phyloP scores from a whole-genome alignment of 2,113 vertebrate species.

The Tretioscincus oriximinensis region DNA sequence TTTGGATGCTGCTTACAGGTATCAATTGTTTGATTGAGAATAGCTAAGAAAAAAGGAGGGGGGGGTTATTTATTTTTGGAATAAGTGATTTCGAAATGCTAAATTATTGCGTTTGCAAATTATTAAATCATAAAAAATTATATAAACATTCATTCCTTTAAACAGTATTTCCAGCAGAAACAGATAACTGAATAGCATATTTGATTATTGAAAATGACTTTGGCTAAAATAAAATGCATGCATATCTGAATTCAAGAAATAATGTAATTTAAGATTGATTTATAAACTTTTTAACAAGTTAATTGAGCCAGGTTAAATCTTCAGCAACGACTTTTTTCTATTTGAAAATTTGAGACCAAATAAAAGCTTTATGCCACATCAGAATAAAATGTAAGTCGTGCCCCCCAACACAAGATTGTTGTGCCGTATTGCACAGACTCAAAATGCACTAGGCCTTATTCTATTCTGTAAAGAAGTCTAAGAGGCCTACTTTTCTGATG shows the following conservation, averaged over 20 bases:
- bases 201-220: not conserved
- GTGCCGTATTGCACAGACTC: not conserved
- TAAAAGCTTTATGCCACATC: not conserved
- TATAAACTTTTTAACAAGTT: too few relatives aligned
- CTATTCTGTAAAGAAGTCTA: too few relatives aligned
- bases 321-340: not conserved
- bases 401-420: too few relatives aligned
- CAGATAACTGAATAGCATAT: not conserved
- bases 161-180: not conserved
- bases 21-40: slow-evolving; percentile 76
- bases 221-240: too few relatives aligned
- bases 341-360: not conserved
- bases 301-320: not conserved
- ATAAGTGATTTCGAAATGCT: not conserved
- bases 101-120: not conserved
- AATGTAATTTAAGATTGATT: too few relatives aligned
- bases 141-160: not conserved
- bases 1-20: slow-evolving; percentile 73
- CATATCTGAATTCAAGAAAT: too few relatives aligned
- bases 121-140: not conserved
- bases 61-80: not conserved
- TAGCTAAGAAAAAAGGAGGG: slow-evolving; percentile 54
- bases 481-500: too few relatives aligned
- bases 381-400: not conserved
- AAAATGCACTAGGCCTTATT: not conserved